Conservation (phyloP, 2,888 invertebrate species). For the Drosophila kuntzei region DNA sequence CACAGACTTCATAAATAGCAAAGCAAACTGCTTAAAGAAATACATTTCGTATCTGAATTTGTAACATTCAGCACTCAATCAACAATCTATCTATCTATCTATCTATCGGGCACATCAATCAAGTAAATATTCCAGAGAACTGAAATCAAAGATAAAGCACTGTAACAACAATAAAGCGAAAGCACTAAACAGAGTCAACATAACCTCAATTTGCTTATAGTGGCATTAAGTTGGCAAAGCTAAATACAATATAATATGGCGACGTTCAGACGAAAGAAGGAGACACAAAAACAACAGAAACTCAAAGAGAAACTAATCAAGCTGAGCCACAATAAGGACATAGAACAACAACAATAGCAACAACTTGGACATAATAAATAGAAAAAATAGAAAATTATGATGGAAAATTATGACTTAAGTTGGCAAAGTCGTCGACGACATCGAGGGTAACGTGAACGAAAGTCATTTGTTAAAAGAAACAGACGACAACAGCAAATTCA, state of each 20-base stretch:
- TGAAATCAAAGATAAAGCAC: slow-evolving; percentile 39
- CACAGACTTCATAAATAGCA: slow-evolving; percentile 11
- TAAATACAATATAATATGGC: slow-evolving; percentile 53
- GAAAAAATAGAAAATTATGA: slow-evolving; percentile 68
- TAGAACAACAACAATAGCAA: slow-evolving; percentile 21
- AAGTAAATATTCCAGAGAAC: slow-evolving; percentile 41
- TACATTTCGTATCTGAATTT: slow-evolving; percentile 36
- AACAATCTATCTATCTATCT: slow-evolving; percentile 57
- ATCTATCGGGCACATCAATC: slow-evolving; percentile 64
- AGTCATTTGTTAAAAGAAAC: slow-evolving; percentile 61
- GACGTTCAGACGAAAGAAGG: slow-evolving; percentile 11
- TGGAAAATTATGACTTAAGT: slow-evolving; percentile 75
- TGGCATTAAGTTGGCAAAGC: slow-evolving; percentile 42
- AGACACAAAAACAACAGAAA: slow-evolving; percentile 9
- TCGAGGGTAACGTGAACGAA: slow-evolving; percentile 61
- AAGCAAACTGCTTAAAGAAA: slow-evolving; percentile 30
- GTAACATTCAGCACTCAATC: slow-evolving; percentile 54
- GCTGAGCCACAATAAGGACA: slow-evolving; percentile 43
- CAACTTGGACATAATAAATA: slow-evolving; percentile 64
- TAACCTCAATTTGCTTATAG: slow-evolving; percentile 70
- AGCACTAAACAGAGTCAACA: slow-evolving; percentile 72
- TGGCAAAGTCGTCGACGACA: slow-evolving; percentile 44
- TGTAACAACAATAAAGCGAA: slow-evolving; percentile 46
- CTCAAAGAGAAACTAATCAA: slow-evolving; percentile 61
- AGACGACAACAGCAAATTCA: slow-evolving; percentile 32